A percentile compares a stretch with the other conserved stretches of the same genome.
Evolutionary conservation across 2,888 invertebrate genomes (phyloP).

Genomic region (Phragmatobia fuliginosa): DNA sequence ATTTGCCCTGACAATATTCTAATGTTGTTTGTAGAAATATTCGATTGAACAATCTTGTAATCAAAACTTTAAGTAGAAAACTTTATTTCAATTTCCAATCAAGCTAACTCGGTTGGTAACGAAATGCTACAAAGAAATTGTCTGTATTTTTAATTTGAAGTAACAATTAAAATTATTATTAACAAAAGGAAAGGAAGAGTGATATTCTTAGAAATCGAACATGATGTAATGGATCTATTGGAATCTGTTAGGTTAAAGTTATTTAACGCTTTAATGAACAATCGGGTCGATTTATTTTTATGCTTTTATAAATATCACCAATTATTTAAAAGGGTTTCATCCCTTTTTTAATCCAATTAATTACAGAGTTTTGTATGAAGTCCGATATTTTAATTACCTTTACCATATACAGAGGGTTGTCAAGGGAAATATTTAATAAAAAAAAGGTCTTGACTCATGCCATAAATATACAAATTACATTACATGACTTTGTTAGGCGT

Average conservation of each 20-base stretch:
- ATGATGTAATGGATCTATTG: background rate
- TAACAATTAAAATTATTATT: background rate
- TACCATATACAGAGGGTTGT: slow-evolving; percentile 1
- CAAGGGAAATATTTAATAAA: slow-evolving; percentile 16
- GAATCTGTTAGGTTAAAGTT: background rate
- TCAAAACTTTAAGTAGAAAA: background rate
- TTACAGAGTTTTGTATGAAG: slow-evolving; percentile 5
- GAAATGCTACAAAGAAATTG: background rate
- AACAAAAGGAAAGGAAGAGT: background rate
- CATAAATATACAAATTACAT: too few species aligned
- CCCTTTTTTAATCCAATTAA: slow-evolving; percentile 1
- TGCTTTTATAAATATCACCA: background rate
- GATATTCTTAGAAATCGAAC: background rate
- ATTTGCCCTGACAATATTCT: background rate
- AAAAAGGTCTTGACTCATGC: background rate
- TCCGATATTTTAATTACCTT: slow-evolving; percentile 6
- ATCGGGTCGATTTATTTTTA: background rate
- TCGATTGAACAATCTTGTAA: background rate
- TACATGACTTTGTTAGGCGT: too few species aligned
- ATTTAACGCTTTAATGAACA: background rate
- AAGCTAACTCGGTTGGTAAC: background rate
- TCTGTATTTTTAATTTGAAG: background rate
- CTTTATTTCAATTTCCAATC: background rate
- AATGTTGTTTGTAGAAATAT: background rate
- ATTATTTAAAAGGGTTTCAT: background rate